Evolutionary conservation across 2,888 invertebrate species (phyloP), one percentile per base, ranked within the genome.

Genomic region (Agelastica alni): DNA sequence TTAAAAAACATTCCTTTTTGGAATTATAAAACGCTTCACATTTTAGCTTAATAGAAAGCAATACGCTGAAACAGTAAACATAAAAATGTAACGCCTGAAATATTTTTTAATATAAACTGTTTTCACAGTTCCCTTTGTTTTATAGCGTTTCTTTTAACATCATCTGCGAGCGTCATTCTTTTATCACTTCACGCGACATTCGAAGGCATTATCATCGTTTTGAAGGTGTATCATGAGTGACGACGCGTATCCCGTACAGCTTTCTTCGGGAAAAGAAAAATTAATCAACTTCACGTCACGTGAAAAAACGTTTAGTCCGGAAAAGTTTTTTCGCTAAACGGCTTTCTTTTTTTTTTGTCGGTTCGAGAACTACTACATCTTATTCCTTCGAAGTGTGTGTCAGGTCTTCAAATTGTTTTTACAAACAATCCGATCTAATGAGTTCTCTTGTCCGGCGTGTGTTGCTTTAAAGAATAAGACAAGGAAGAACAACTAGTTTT

Each of bases 361-460:
- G n/a, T n/a, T n/a, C n/a, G n/a, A n/a, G 18, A 42, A 20, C 36
- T 28, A 30, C 36, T 37, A 47, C 20, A 39, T 53, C 53, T 53
- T 47, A 47, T 34, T 53, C 28, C 48, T 30, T 43, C 48, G 13
- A 28, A 48, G 43, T 37, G 36, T 43, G 39, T 30, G 52, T 48
- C 37, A 36, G 47, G 34, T 53, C 47, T 42, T 53, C 47, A 18
- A 48, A 53, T 53, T 48, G 53, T 48, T 53, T 53, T 53, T 53
- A 43, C 48, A 43, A 53, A 48, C 53, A 53, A 53, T 53, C 53
- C 43, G 26, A 37, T 53, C 53, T 53, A 48, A 53, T 53, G 53
- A 53, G 48, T 48, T 53, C 48, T 43, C 37, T 46, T 48, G 47
- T 53, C 53, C 42, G 20, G 12, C 36, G 26, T 17, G 48, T 18